Base-by-base conservation (phyloP, 2,888 invertebrate genomes). In the Leistus spinibarbis region DNA sequence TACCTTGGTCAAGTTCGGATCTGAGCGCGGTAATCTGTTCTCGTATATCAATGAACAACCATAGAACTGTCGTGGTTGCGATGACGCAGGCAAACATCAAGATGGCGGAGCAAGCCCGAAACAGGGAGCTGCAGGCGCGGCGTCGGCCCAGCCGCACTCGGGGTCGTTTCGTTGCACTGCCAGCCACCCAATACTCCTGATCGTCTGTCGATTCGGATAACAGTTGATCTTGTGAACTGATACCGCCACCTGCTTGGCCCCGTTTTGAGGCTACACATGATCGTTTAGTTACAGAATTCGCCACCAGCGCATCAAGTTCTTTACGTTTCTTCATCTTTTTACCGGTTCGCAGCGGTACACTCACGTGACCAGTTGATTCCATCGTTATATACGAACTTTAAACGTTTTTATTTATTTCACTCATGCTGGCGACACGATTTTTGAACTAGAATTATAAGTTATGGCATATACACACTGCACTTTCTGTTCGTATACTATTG, bases 301-400 rank as follows among this genome's bases (percentile, higher is more conserved):
- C 88, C 67, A 92, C 92, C 71, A 93, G 84, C 60, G 93, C 93
- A 83, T 93, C 93, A 80, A 93, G 86, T 84, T 93, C 93, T 82
- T 92, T 89, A 79, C 93, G 88, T 83, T 93, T 93, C 82, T 91
- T 88, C 92, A 93, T 93, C 86, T 93, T 93, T 85, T 93, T 93
- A 79, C 88, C 88, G 60, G 87, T 87, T 77, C 88, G 86, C 77
- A 88, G 88, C 84, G 87, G 92, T 86, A 87, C 92, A 83, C 86
- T 91, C 84, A 89, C 91, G 85, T 87, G 90, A 86, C 83, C 89
- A 83, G 87, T 90, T 85, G 87, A 90, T 88, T 88, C 90, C 88
- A 89, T 88, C n/a, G 80, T 85, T 82, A 81, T 82, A 77, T 80
- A 66, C 16, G 65, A 54, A 13, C 19, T 40, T 40, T 40, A 40